Evolutionary conservation across 2,888 invertebrate genomes (phyloP).

Genomic region (Ligdia adustata): DNA sequence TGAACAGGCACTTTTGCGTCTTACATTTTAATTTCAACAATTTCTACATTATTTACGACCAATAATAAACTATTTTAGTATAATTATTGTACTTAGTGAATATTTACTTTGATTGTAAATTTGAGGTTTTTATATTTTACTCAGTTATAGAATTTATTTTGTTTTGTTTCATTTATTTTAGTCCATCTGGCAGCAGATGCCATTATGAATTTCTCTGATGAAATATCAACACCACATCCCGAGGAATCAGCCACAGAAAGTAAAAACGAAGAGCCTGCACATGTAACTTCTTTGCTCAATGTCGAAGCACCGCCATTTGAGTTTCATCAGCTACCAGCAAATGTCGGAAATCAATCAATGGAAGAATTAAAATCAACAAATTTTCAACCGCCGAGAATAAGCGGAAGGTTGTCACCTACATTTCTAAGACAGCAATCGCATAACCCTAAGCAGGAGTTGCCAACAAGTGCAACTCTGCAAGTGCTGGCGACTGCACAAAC

Average conservation of each 20-base stretch:
- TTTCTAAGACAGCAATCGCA: background rate
- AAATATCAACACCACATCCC: background rate
- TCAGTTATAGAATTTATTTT: background rate
- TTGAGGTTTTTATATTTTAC: too few species aligned
- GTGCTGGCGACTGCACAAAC: too few species aligned
- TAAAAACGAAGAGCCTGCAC: background rate
- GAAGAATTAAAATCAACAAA: too few species aligned
- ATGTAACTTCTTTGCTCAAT: background rate
- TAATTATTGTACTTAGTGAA: too few species aligned
- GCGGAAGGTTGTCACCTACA: too few species aligned
- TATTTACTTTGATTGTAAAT: background rate
- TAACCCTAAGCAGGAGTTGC: too few species aligned
- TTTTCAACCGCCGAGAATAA: too few species aligned
- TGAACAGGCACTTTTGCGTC: too few species aligned
- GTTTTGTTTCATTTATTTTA: slow-evolving; percentile 5
- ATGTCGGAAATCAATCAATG: too few species aligned
- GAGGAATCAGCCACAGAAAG: background rate
- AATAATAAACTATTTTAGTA: too few species aligned
- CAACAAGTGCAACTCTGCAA: background rate
- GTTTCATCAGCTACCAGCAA: background rate
- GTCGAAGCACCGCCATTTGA: slow-evolving; percentile 1
- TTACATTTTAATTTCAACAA: too few species aligned
- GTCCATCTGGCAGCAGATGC: slow-evolving; percentile 18
- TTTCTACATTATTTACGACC: too few species aligned
- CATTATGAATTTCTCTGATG: slow-evolving; percentile 9